Base-by-base conservation (phyloP, 1,140 invertebrate species). In the Formica exsecta region DNA sequence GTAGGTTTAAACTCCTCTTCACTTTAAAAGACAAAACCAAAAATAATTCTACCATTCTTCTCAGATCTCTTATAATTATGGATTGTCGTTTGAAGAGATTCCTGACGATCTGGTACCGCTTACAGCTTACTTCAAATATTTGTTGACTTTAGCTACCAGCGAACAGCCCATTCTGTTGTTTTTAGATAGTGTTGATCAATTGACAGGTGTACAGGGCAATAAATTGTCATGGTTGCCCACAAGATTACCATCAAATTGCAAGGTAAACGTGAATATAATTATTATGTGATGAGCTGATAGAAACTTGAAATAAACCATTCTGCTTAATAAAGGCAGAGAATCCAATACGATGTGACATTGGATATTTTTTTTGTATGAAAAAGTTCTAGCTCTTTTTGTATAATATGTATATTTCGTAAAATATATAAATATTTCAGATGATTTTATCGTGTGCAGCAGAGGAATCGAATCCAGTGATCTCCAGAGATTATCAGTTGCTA, bases 211-310 rank as follows among this genome's bases (percentile, higher is more conserved):
- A 0, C 98, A 98, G 89, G 98, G 98, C 51, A 99, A 99, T 93
- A 99, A 99, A 94, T 97, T 99, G 54, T 98, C 99, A 0, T 99
- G 99, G 99, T 95, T 99, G 91, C 99, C 99, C 0, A 98, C 98
- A 0, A 96, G 97, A 83, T 95, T 99, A 29, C 99, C 99, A 0
- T 95, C 96, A 0, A 96, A 99, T 95, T 99, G 98, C 91, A 99
- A 99, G 96, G 97, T 99, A 93, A 95, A 81, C 89, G 6, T 9
- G 51, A 57, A 84, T 38, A 25, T 19, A 36, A 19, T 59, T n/a
- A 71, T 54, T 22, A 38, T 9, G 19, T 38, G 32, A 54, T 22
- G 0, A 19, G 13, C 13, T 19, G 13, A 51, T 19, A 51, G 13
- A 51, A 51, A 51, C 16, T 51, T 51, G 16, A 19, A 51, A 51